Base-by-base conservation (phyloP, 2,888 invertebrate species). In the Lasioglossum figueresi region DNA sequence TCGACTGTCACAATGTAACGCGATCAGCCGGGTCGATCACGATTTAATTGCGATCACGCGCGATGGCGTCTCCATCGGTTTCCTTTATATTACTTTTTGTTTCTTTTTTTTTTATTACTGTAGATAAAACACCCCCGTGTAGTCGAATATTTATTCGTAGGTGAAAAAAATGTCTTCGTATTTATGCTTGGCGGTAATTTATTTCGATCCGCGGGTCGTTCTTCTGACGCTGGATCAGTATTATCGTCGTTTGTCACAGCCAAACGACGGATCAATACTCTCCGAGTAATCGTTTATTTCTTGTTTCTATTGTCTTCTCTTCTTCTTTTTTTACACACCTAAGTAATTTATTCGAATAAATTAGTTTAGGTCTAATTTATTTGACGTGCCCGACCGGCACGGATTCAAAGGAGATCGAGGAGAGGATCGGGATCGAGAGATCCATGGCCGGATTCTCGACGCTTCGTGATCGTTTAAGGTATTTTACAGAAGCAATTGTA, bases 321-420 rank as follows among this genome's bases (percentile, higher is more conserved):
- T 66, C 19, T 31, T 37, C 2, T 12, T n/a, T 0, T 87, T 92
- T 91, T 52, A 89, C 89, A 89, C 91, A 92, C 90, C 91, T 91
- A 92, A 91, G 90, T 92, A 92, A 92, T 93, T 93, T 93, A 93
- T 93, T 94, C 91, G 87, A 89, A 79, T 92, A 89, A 92, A 93
- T 93, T 93, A 90, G 91, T 91, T 92, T 91, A 90, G 88, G 84
- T 88, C 73, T 91, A 91, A 92, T 88, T 89, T 89, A 89, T 90
- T 90, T 90, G 76, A 82, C 80, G 81, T 80, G 76, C 72, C 79
- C 80, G 12, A n/a, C 40, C n/a, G 40, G 37, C 70, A 40, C 40
- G n/a, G 0, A 40, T 14, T 19, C 23, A 14, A n/a, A 40, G 70
- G n/a, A n/a, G 70, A 40, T 70, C 40, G 40, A 70, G 40, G 40